Evolutionary conservation across 2,113 vertebrate genomes (phyloP).

Genomic region (Condylura cristata): DNA sequence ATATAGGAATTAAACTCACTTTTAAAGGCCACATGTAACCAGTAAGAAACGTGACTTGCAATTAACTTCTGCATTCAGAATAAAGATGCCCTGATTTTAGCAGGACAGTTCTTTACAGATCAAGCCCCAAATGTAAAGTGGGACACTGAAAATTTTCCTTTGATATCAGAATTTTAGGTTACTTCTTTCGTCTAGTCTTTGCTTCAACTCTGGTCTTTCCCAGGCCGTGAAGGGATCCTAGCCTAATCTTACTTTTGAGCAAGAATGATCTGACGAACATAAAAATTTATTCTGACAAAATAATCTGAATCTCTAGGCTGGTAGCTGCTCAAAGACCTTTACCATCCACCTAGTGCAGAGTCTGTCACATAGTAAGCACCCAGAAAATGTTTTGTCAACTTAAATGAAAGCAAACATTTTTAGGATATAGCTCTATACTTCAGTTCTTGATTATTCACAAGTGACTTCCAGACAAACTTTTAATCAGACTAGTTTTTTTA

Average conservation of each 20-base stretch:
- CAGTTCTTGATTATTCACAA: conserved; percentile 7
- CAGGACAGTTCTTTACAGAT: neutral
- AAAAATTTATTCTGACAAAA: conserved; percentile 23
- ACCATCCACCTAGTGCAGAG: neutral
- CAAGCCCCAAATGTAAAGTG: conserved; percentile 27
- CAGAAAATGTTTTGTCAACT: neutral
- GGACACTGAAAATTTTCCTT: neutral
- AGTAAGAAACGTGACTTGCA: neutral
- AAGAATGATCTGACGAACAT: neutral
- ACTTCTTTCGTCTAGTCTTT: neutral
- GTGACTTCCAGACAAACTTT: neutral
- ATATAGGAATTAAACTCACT: conserved; percentile 26
- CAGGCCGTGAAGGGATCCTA: neutral
- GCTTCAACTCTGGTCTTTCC: neutral
- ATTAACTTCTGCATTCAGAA: neutral
- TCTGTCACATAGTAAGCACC: neutral
- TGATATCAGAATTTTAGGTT: neutral
- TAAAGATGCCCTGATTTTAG: conserved; percentile 26
- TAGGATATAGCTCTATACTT: neutral
- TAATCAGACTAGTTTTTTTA: neutral
- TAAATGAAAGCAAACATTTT: neutral
- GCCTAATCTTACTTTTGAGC: neutral
- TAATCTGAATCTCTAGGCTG: neutral
- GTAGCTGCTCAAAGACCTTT: neutral
- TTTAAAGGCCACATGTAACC: neutral